Conservation (phyloP, 92 coral and sea anemone species). For the Micromussa lordhowensis region DNA sequence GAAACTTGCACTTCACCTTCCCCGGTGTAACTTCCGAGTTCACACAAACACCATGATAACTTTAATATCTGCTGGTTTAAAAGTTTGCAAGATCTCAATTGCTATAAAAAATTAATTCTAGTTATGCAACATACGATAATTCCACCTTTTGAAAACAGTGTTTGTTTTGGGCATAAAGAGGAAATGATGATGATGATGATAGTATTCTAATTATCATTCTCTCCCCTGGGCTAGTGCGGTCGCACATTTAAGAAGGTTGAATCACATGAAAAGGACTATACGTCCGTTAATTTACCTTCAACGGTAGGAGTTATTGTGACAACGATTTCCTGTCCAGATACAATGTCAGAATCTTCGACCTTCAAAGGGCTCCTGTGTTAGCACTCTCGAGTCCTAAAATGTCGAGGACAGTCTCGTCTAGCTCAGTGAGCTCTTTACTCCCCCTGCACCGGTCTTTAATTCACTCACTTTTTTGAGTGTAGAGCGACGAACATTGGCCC, state of each 20-base stretch:
- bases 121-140: too few species aligned
- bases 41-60: conserved; percentile 14
- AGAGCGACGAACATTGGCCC: conserved; percentile 19
- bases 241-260: conserved; percentile 12
- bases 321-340: conserved; percentile 19
- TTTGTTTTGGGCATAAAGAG: conserved; percentile 6
- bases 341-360: conserved; percentile 35
- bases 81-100: conserved; percentile 8
- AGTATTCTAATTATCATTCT: too few species aligned
- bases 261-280: background rate
- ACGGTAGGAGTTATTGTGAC: conserved; percentile 14
- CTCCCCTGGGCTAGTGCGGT: background rate
- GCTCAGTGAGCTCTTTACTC: conserved; percentile 30
- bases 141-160: background rate
- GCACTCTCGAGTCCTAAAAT: conserved; percentile 48
- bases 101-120: background rate
- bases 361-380: conserved; percentile 41
- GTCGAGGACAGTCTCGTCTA: conserved; percentile 47
- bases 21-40: conserved; percentile 13
- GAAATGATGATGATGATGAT: too few species aligned
- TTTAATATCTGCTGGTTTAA: conserved; percentile 16
- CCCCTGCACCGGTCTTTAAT: conserved; percentile 24
- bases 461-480: conserved; percentile 33
- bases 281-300: conserved; percentile 5
- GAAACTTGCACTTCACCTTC: background rate